A percentile compares a stretch with the other conserved stretches of the same genome.
Evolutionary conservation across 2,113 vertebrate species (phyloP).

Genomic region (Sphaerodactylus townsendi): DNA sequence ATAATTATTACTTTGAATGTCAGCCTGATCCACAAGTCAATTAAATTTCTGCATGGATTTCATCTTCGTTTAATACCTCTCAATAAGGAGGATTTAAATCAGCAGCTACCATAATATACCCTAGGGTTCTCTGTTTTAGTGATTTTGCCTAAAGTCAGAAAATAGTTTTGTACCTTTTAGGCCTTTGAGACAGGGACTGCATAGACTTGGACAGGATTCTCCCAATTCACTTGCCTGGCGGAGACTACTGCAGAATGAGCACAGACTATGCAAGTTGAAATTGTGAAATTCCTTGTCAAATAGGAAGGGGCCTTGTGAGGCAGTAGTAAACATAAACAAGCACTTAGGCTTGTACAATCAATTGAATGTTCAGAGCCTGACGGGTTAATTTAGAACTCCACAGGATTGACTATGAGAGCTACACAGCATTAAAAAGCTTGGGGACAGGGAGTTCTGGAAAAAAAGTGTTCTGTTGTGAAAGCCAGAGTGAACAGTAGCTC

Average conservation of each 20-base stretch:
- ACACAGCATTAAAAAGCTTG: too few species aligned
- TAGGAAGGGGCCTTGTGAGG: too few species aligned
- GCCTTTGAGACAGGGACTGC: not conserved
- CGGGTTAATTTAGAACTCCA: too few species aligned
- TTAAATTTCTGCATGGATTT: not conserved
- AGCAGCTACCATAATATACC: not conserved
- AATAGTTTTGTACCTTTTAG: not conserved
- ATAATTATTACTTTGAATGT: not conserved
- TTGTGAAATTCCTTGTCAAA: not conserved
- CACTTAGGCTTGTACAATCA: too few species aligned
- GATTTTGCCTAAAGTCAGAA: not conserved
- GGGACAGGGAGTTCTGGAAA: too few species aligned
- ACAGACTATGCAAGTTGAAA: not conserved
- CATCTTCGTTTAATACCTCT: not conserved
- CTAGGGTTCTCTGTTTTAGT: not conserved
- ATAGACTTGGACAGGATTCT: not conserved
- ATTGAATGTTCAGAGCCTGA: too few species aligned
- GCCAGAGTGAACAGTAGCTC: too few species aligned
- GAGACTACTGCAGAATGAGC: not conserved
- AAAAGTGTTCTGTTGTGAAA: too few species aligned
- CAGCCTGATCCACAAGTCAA: not conserved
- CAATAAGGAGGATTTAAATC: not conserved
- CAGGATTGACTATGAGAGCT: too few species aligned
- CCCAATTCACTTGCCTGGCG: not conserved
- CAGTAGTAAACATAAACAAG: too few species aligned